Conservation (phyloP, 2,888 invertebrate genomes). For the Hyppa rectilinea region DNA sequence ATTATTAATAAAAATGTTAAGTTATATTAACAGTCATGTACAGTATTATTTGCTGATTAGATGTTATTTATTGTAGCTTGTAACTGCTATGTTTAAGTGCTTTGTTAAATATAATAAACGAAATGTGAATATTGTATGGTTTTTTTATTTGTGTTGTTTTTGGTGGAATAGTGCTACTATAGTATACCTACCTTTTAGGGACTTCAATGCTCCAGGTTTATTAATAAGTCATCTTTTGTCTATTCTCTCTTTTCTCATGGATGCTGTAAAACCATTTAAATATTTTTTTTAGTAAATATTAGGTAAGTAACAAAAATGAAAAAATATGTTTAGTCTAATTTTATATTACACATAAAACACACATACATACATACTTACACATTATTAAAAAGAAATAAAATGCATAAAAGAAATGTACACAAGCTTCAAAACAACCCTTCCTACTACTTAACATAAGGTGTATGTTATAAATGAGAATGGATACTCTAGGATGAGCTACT, state of each 20-base stretch:
- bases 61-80: constrained; percentile 88
- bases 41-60: constrained; percentile 90
- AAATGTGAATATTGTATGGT: constrained; percentile 61
- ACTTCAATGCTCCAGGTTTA: background rate
- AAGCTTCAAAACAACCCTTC: constrained; percentile 21
- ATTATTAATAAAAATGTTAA: constrained; percentile 76
- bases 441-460: background rate
- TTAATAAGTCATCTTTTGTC: background rate
- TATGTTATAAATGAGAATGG: constrained; percentile 5
- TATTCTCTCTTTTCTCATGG: background rate
- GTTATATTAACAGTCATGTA: constrained; percentile 88
- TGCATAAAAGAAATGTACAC: constrained; percentile 25
- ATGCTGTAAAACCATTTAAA: constrained; percentile 5
- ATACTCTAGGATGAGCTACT: background rate
- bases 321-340: background rate
- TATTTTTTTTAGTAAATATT: background rate
- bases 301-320: background rate
- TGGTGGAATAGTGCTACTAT: background rate
- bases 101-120: constrained; percentile 87
- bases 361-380: constrained; percentile 18
- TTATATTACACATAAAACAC: constrained; percentile 43
- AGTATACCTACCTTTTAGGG: background rate
- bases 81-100: constrained; percentile 86
- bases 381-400: constrained; percentile 10
- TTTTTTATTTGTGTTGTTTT: constrained; percentile 21